phyloP scores from a whole-genome alignment of 1,140 invertebrate species.

The Drosophila kanapiae region DNA sequence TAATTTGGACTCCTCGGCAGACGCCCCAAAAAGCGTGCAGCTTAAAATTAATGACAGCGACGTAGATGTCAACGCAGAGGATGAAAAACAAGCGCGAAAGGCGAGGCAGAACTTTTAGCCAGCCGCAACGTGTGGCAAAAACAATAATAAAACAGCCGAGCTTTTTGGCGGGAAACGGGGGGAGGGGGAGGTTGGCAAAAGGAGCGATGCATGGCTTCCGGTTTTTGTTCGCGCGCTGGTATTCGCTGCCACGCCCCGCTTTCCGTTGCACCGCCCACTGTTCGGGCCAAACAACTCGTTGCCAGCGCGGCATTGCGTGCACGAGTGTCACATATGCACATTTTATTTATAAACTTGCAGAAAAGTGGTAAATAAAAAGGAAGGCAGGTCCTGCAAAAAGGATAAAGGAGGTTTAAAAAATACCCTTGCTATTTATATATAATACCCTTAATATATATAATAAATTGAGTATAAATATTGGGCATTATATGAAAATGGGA shows the following conservation, averaged over 20 bases:
- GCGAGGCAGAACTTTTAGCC: slow-evolving; percentile 64
- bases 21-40: slow-evolving; percentile 56
- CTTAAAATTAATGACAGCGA: slow-evolving; percentile 79
- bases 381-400: not conserved
- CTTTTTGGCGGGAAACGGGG: not conserved
- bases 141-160: slow-evolving; percentile 67
- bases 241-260: slow-evolving; percentile 50
- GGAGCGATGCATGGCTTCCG: slow-evolving; percentile 71
- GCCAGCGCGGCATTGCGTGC: slow-evolving; percentile 59
- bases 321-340: slow-evolving; percentile 80
- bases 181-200: not conserved
- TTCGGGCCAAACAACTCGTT: slow-evolving; percentile 1
- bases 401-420: not conserved
- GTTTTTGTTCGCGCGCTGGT: slow-evolving; percentile 81
- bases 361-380: slow-evolving; percentile 68
- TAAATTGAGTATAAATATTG: too few species aligned
- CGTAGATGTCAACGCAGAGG: slow-evolving; percentile 73
- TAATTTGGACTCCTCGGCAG: slow-evolving; percentile 36
- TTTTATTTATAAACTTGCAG: slow-evolving; percentile 81
- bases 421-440: not conserved
- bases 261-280: slow-evolving; percentile 8
- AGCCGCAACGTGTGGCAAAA: slow-evolving; percentile 75
- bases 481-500: too few species aligned
- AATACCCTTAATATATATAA: too few species aligned
- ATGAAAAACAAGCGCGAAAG: slow-evolving; percentile 70